phyloP scores from a whole-genome alignment of 2,888 invertebrate species.

The Idaea biselata region DNA sequence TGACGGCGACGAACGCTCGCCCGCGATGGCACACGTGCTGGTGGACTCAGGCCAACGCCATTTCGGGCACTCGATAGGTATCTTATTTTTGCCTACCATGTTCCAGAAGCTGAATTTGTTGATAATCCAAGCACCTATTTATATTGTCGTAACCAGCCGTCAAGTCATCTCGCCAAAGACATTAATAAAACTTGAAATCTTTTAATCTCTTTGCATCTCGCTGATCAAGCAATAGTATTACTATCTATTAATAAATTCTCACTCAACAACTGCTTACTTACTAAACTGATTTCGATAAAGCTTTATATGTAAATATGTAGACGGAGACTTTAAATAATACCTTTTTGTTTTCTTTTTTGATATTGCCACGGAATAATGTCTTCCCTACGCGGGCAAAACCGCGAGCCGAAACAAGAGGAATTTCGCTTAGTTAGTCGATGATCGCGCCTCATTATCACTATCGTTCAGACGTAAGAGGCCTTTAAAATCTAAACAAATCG shows the following conservation, averaged over 20 bases:
- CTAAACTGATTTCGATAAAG: neutral
- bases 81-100: constrained; percentile 2
- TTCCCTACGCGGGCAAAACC: no score
- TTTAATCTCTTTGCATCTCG: no score
- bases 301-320: neutral
- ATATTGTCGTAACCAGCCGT: neutral
- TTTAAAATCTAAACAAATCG: constrained; percentile 10
- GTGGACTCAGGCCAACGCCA: constrained; percentile 49
- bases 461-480: neutral
- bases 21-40: constrained; percentile 41
- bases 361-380: no score
- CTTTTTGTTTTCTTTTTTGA: no score
- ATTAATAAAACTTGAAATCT: no score
- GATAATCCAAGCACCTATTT: neutral
- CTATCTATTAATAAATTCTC: no score
- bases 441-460: neutral
- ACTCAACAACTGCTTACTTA: no score
- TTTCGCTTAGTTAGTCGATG: no score
- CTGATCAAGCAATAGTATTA: no score
- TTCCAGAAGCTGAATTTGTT: constrained; percentile 13
- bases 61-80: constrained; percentile 20
- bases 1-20: constrained; percentile 33
- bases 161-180: no score
- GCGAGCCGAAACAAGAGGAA: no score
- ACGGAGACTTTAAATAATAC: no score